Base-by-base conservation (phyloP, 2,797 vertebrate genomes). In the Acrossocheilus wenchowensis region DNA sequence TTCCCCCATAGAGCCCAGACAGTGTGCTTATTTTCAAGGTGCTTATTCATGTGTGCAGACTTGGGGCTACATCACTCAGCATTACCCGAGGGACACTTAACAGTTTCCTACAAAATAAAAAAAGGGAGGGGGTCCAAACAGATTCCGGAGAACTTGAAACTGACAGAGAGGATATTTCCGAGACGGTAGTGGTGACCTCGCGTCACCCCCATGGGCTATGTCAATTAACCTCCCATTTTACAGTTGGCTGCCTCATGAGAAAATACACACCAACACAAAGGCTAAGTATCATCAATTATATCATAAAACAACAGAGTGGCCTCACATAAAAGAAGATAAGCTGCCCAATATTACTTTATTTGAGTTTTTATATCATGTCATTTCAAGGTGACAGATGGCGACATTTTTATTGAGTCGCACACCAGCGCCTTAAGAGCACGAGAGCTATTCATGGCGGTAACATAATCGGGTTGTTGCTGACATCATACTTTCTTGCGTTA, bases 1-100 rank as follows among this genome's bases (percentile, higher is more conserved):
- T 74, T 78, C 83, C 68, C 86, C 87, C 84, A 66, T 50, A 86
- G 82, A 93, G 91, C 86, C 90, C 26, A 85, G 86, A 39, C 69
- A 82, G 81, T 88, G 84, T 66, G 87, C 86, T 91, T 90, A 91
- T 89, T 85, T 91, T 90, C 88, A 78, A 90, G 86, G 88, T 89
- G 89, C 88, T 92, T 87, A 91, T 90, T 92, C 90, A 90, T 89
- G 89, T 89, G 89, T 84, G 82, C 88, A 91, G 87, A 88, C 90
- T 90, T 48, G 81, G 80, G 89, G 90, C 86, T 74, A 87, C 64
- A 90, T 90, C 91, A 88, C 86, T 91, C 90, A 90, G 85, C 84
- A 54, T 83, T 81, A 90, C 87, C 83, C 19, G 86, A 88, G 86
- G 86, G 86, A 78, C 85, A 83, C 81, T 87, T 69, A 79, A 88